Conservation (phyloP, 2,797 vertebrate species). For the Myotis findleyi region DNA sequence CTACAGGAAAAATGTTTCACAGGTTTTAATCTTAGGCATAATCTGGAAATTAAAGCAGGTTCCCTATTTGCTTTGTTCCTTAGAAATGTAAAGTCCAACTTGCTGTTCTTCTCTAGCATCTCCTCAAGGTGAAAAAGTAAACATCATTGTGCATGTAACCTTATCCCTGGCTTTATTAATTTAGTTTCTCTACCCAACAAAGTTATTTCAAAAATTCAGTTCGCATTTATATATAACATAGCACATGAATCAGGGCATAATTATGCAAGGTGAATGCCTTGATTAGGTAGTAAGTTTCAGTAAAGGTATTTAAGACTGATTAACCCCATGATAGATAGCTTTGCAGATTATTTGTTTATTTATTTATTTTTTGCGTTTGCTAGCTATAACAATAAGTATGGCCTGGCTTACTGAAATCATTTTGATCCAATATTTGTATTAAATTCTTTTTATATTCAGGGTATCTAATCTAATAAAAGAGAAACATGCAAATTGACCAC, state of each 20-base stretch:
- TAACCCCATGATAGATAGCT: neutral
- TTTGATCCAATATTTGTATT: slow-evolving; percentile 20
- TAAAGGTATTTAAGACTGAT: neutral
- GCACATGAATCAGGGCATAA: neutral
- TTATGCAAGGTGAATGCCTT: neutral
- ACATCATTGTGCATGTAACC: neutral
- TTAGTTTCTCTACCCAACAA: neutral
- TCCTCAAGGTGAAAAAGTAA: neutral
- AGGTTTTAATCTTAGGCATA: slow-evolving; percentile 48
- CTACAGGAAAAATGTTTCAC: slow-evolving; percentile 51
- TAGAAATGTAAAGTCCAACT: neutral
- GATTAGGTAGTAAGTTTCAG: neutral
- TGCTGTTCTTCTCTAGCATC: neutral
- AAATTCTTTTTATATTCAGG: neutral
- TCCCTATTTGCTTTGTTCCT: slow-evolving; percentile 38
- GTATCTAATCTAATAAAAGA: neutral
- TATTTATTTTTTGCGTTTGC: neutral
- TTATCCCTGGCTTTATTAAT: neutral
- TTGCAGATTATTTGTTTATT: neutral
- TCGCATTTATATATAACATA: slow-evolving; percentile 28
- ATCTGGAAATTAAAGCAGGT: slow-evolving; percentile 21
- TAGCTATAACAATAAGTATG: neutral
- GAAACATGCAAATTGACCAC: no score
- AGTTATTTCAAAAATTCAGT: neutral
- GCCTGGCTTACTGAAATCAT: neutral